A percentile compares a stretch with the other conserved stretches of the same genome.
Conservation (phyloP, 2,797 vertebrate species). For the Sebastes iracundus region DNA sequence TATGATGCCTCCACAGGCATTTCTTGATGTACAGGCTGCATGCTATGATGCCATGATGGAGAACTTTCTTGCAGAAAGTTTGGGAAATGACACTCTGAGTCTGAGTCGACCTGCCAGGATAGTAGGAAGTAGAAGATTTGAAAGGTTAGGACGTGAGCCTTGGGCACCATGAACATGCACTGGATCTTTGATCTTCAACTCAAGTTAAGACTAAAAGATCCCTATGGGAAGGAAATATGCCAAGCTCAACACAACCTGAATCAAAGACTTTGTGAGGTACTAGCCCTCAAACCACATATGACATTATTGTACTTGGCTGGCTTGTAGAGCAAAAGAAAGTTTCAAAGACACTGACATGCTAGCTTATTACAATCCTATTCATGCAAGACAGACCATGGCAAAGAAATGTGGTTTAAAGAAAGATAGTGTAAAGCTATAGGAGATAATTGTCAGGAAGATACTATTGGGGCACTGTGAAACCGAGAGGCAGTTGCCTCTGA, state of each 20-base stretch:
- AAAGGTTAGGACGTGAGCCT: neutral
- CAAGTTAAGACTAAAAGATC: constrained; percentile 7
- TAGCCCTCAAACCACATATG: constrained; percentile 30
- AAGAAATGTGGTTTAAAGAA: neutral
- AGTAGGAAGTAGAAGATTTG: neutral
- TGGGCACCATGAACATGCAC: constrained; percentile 2
- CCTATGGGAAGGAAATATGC: constrained; percentile 31
- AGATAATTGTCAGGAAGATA: neutral
- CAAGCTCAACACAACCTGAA: constrained; percentile 47
- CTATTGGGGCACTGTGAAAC: neutral
- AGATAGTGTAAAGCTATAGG: neutral
- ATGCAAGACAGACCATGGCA: neutral
- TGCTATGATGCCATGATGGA: neutral
- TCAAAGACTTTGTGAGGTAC: constrained; percentile 39
- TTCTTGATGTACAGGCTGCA: neutral
- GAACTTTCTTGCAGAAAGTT: constrained; percentile 2
- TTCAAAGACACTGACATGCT: constrained; percentile 3
- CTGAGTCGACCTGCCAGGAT: neutral
- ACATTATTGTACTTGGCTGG: constrained; percentile 14
- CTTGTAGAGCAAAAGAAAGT: neutral
- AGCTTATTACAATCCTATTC: neutral
- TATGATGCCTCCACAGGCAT: neutral
- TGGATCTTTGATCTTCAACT: constrained; percentile 45
- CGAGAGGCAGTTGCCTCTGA: neutral
- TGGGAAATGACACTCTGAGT: neutral